phyloP scores from a whole-genome alignment of 1,140 invertebrate genomes.

The Tetramorium simillimum region DNA sequence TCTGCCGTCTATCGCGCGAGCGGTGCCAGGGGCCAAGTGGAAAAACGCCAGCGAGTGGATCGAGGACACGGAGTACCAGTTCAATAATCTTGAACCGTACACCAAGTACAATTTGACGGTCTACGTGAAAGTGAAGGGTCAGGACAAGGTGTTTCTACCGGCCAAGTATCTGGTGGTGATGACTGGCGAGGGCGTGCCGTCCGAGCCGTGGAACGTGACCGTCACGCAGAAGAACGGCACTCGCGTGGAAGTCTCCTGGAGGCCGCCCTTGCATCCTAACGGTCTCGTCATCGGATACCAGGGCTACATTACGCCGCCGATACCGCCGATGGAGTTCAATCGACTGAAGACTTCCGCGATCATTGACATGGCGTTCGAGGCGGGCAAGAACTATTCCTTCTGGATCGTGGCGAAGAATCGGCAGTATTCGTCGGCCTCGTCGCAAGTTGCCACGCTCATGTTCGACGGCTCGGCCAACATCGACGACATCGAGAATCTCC shows the following conservation, averaged over 20 bases:
- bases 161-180: conserved; percentile 87
- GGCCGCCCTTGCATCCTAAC: conserved; percentile 87
- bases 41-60: conserved; percentile 87
- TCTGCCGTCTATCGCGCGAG: conserved; percentile 86
- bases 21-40: conserved; percentile 83
- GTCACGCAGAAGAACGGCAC: conserved; percentile 88
- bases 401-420: conserved; percentile 91
- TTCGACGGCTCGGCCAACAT: conserved; percentile 89
- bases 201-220: conserved; percentile 88
- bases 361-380: conserved; percentile 87
- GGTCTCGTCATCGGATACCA: conserved; percentile 89
- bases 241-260: conserved; percentile 89
- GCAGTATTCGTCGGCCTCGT: conserved; percentile 86
- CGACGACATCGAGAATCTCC: conserved; percentile 87
- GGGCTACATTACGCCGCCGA: conserved; percentile 87
- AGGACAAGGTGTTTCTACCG: conserved; percentile 85
- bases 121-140: conserved; percentile 87
- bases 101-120: conserved; percentile 93
- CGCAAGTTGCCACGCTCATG: conserved; percentile 85
- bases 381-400: conserved; percentile 89
- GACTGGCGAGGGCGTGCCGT: conserved; percentile 89
- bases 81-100: conserved; percentile 89
- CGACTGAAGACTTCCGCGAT: conserved; percentile 83
- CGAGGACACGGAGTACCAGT: conserved; percentile 85
- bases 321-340: conserved; percentile 82